Evolutionary conservation across 2,888 invertebrate genomes (phyloP), one percentile per base, ranked within the genome.

Genomic region (Idaea aversata): DNA sequence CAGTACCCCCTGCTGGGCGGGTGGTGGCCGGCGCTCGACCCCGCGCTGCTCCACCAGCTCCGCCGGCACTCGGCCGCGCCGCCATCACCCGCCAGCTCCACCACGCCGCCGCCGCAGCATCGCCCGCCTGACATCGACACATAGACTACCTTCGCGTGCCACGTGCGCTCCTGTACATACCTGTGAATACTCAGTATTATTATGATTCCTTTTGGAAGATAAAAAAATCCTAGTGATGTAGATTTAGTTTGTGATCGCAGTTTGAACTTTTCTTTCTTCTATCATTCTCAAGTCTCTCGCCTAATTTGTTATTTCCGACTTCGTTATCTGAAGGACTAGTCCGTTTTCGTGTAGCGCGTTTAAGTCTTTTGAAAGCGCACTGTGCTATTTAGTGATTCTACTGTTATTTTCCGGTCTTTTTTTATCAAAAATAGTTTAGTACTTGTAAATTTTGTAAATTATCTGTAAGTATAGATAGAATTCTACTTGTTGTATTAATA

Each of bases 21-120:
- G 73, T 93, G 91, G 91, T 93, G 92, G 90, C 93, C 93, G 61
- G 88, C 91, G 69, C 80, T 93, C 69, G 92, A 93, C 70, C 93
- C 93, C 58, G 92, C 93, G 61, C 81, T 93, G 70, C 88, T 93
- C 76, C 93, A 93, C 74, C 90, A 91, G 78, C 86, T 93, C 66
- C 89, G 93, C 34, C 85, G 88, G 47, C 91, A 90, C 75, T 78
- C 88, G 7, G 76, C 80, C 13, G 76, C 80, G 34, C 76, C 80
- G 4, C 78, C 82, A 10, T 77, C 83, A n/a, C 83, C 88, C 3
- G 79, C 85, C 66, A 87, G 87, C 77, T 88, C 89, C 65, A 79
- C 85, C 66, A 87, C 87, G 76, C 88, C 89, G 64, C 70, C 83
- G 15, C 87, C 86, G 70, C 86, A 81, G 68, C 89, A 88, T 65